phyloP scores from a whole-genome alignment of 35 echinoderm and acorn worm genomes.

The Chiridota heheva region DNA sequence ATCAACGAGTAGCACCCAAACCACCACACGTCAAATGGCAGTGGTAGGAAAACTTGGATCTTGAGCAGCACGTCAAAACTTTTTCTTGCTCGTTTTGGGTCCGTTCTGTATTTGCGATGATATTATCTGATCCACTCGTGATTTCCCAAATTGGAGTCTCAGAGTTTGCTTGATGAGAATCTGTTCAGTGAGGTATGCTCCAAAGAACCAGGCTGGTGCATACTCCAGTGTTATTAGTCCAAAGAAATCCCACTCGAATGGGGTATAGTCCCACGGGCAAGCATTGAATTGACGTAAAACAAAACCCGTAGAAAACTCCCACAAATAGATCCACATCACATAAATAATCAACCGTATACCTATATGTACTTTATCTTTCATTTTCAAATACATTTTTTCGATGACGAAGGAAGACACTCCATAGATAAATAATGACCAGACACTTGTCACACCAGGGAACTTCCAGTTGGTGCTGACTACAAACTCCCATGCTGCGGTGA shows the following conservation, averaged over 20 bases:
- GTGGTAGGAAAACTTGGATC: no score
- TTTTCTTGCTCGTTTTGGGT: no score
- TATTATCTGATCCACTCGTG: no score
- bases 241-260: constrained; percentile 95
- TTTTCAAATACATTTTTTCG: constrained; percentile 71
- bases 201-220: constrained; percentile 87
- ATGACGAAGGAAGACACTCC: constrained; percentile 80
- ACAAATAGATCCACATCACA: constrained; percentile 83
- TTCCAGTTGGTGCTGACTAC: constrained; percentile 92
- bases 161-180: constrained; percentile 89
- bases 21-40: no score
- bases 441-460: constrained; percentile 89
- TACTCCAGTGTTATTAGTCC: constrained; percentile 96
- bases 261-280: constrained; percentile 98
- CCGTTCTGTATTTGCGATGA: no score
- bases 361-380: constrained; percentile 70
- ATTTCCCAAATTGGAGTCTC: constrained; percentile 69
- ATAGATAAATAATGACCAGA: constrained; percentile 97
- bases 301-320: constrained; percentile 93
- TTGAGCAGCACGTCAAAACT: no score
- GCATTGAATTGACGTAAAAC: constrained; percentile 83
- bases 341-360: constrained; percentile 64
- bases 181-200: constrained; percentile 77
- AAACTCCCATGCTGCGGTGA: constrained; percentile 98
- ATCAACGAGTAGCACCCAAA: no score